These are phyloP conservation scores for Athalia cordata DNA, from an alignment of 2,888 invertebrate species.

Conservation along the genomic window DNA sequence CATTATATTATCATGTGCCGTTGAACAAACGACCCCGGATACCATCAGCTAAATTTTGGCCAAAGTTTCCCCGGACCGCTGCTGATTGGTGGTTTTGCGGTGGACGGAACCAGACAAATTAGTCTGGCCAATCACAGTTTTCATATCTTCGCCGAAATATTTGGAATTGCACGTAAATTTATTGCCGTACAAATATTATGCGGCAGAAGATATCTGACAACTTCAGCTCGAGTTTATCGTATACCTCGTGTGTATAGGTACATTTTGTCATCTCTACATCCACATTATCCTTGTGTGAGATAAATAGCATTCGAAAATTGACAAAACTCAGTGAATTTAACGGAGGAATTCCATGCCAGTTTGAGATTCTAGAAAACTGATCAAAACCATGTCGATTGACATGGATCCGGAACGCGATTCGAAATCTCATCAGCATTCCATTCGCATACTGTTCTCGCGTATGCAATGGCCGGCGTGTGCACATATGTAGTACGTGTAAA, in stretches of 20 bases:
- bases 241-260: not conserved
- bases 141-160: constrained; percentile 19
- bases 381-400: too few species aligned
- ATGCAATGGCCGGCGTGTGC: not conserved
- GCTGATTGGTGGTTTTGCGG: constrained; percentile 43
- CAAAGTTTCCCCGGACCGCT: not conserved
- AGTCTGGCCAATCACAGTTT: constrained; percentile 20
- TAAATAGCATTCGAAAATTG: too few species aligned
- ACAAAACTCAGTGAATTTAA: too few species aligned
- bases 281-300: too few species aligned
- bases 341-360: too few species aligned
- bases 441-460: too few species aligned
- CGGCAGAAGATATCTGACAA: not conserved
- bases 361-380: too few species aligned
- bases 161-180: not conserved
- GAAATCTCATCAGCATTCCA: constrained; percentile 11
- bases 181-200: not conserved
- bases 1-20: not conserved
- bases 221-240: not conserved
- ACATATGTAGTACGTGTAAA: constrained; percentile 32
- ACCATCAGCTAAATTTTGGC: not conserved
- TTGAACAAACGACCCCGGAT: constrained; percentile 17
- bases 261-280: not conserved
- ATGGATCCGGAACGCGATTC: too few species aligned
- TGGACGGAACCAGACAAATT: constrained; percentile 3